Conservation (phyloP, 2,113 vertebrate genomes). For the Emydura subglobosa region DNA sequence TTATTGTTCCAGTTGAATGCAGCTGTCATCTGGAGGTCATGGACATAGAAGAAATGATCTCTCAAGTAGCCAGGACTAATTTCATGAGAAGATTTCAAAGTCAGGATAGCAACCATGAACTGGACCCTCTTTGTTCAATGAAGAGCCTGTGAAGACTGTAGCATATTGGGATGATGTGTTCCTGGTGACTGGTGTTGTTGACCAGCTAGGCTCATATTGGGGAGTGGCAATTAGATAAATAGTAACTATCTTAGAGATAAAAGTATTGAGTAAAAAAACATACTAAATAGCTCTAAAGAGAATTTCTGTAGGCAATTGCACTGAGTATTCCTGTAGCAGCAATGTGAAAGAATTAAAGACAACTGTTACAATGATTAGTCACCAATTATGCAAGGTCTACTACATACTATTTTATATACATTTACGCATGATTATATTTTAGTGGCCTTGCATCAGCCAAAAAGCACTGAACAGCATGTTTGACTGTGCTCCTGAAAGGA, state of each 20-base stretch:
- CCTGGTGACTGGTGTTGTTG: not conserved
- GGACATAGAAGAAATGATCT: not conserved
- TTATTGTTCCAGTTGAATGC: not conserved
- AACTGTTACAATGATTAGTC: not conserved
- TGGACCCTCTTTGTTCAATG: not conserved
- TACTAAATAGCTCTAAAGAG: not conserved
- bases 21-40: not conserved
- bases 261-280: not conserved
- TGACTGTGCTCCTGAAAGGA: not conserved
- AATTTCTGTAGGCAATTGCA: not conserved
- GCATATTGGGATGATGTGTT: not conserved
- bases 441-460: constrained; percentile 7
- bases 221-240: not conserved
- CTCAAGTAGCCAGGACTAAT: not conserved
- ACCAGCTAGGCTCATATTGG: not conserved
- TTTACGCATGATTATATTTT: constrained; percentile 6
- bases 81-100: fast-evolving
- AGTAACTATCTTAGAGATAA: not conserved
- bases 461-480: not conserved
- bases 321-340: not conserved
- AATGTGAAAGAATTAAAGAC: not conserved
- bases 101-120: fast-evolving
- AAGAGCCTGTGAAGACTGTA: not conserved
- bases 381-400: not conserved
- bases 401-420: not conserved